Evolutionary conservation across 2,888 invertebrate species (phyloP), one percentile per base, ranked within the genome.

Genomic region (Mechanitis messenoides): DNA sequence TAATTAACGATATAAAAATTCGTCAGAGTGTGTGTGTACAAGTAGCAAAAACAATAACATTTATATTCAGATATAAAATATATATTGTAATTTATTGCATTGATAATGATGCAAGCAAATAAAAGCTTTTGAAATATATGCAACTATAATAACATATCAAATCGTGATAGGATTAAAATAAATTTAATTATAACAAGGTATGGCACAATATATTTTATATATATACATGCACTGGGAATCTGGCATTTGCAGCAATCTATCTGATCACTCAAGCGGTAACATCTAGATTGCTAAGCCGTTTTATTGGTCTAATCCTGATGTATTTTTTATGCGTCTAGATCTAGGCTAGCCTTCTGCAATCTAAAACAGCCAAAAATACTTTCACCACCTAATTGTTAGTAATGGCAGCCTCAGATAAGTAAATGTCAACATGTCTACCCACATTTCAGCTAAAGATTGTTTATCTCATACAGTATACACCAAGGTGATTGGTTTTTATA

Each of bases 201-300:
- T 63, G 60, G 65, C 60, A 60, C 62, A 58, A 55, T 60, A 64
- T 65, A 62, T 65, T 58, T 69, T 62, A 74, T 72, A 72, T 31
- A 77, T 73, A 75, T 75, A 77, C 50, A 28, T 79, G 79, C 83
- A 83, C 85, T 90, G 88, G 87, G 89, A 90, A 87, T 84, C 83
- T 90, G 89, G 85, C 89, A 89, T 90, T 78, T 72, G 68, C 74
- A 73, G 72, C 75, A 74, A 72, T 83, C 87, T 87, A 85, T 83
- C 76, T 81, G 85, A 85, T 87, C 89, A 87, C 74, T 87, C 83
- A 85, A 79, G 86, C 88, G 78, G 79, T 78, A 85, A 84, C 77
- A 84, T 85, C 87, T 84, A 87, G 87, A 87, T 89, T 83, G 82
- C 80, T 81, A 84, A 85, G 85, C 80, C 79, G 83, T 84, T 87